A percentile compares a stretch with the other conserved stretches of the same genome.
Evolutionary conservation across 2,797 vertebrate genomes (phyloP).

Genomic region (Acomys russatus): DNA sequence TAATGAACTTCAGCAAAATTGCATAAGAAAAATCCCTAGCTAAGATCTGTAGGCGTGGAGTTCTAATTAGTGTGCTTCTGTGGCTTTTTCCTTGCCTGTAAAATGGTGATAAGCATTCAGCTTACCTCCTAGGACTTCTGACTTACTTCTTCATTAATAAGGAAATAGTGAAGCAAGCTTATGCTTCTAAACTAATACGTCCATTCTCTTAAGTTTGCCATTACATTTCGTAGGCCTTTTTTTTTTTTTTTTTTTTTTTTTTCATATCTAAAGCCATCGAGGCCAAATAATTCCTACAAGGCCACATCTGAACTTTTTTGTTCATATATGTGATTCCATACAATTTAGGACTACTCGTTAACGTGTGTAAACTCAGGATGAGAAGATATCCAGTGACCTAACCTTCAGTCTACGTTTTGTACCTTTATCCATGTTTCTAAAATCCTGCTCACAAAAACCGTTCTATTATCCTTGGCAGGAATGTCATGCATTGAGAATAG

Average conservation of each 20-base stretch:
- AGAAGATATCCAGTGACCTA: background rate
- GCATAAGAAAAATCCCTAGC: background rate
- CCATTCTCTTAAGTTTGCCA: background rate
- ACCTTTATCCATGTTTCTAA: background rate
- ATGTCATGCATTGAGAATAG: background rate
- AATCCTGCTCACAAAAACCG: background rate
- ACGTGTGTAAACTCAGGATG: background rate
- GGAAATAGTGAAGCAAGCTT: slow-evolving; percentile 38
- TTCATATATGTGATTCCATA: background rate
- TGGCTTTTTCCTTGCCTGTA: background rate
- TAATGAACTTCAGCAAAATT: slow-evolving; percentile 46
- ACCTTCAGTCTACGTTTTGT: background rate
- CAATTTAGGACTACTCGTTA: background rate
- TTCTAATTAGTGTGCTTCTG: slow-evolving; percentile 42
- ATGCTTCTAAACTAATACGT: background rate
- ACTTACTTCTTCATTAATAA: slow-evolving; percentile 51
- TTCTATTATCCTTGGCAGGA: background rate
- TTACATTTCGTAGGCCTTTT: background rate
- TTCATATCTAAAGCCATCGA: background rate
- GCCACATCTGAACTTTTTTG: slow-evolving; percentile 8
- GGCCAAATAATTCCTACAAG: background rate
- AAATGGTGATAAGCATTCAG: slow-evolving; percentile 26
- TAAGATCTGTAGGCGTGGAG: background rate
- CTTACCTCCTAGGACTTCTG: background rate
- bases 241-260: background rate